A percentile compares a stretch with the other conserved stretches of the same genome.
phyloP scores from a whole-genome alignment of 2,797 vertebrate species.

The Astyanax mexicanus region DNA sequence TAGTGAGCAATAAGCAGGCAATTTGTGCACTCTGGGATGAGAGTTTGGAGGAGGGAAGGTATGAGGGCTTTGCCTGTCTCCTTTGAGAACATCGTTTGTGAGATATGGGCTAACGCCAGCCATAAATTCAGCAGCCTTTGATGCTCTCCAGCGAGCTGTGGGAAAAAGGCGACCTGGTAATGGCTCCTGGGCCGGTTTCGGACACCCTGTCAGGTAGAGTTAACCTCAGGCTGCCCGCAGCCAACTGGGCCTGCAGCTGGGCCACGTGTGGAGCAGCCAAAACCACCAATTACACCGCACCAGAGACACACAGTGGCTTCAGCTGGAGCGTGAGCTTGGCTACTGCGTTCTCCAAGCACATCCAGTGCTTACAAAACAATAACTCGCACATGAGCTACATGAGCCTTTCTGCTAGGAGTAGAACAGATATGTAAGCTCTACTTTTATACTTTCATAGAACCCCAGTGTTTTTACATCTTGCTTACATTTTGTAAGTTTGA shows the following conservation, averaged over 20 bases:
- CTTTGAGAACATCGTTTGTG: slow-evolving; percentile 84
- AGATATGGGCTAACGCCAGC: slow-evolving; percentile 85
- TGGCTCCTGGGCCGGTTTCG: slow-evolving; percentile 81
- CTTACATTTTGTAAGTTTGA: too few species aligned
- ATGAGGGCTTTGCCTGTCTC: slow-evolving; percentile 65
- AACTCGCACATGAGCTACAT: too few species aligned
- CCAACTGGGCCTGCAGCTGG: slow-evolving; percentile 77
- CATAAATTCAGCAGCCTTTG: slow-evolving; percentile 87
- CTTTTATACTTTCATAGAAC: too few species aligned
- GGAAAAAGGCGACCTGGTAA: slow-evolving; percentile 87
- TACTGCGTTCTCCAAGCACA: neutral
- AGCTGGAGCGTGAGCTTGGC: neutral
- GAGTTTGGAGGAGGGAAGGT: slow-evolving; percentile 18
- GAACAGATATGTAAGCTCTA: neutral
- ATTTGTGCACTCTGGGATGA: slow-evolving; percentile 76
- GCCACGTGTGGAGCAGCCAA: slow-evolving; percentile 63
- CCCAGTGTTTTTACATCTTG: too few species aligned
- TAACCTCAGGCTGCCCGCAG: slow-evolving; percentile 78
- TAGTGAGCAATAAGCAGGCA: slow-evolving; percentile 75
- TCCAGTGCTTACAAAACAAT: neutral
- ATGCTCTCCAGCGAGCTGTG: slow-evolving; percentile 83
- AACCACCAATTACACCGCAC: slow-evolving; percentile 14
- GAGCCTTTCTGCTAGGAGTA: neutral
- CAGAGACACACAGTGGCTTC: slow-evolving; percentile 3
- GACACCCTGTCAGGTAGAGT: slow-evolving; percentile 85